A percentile compares a stretch with the other conserved stretches of the same genome.
These are phyloP conservation scores for Dascyllus trimaculatus DNA, from an alignment of 2,113 vertebrate genomes.

Conservation along the genomic window DNA sequence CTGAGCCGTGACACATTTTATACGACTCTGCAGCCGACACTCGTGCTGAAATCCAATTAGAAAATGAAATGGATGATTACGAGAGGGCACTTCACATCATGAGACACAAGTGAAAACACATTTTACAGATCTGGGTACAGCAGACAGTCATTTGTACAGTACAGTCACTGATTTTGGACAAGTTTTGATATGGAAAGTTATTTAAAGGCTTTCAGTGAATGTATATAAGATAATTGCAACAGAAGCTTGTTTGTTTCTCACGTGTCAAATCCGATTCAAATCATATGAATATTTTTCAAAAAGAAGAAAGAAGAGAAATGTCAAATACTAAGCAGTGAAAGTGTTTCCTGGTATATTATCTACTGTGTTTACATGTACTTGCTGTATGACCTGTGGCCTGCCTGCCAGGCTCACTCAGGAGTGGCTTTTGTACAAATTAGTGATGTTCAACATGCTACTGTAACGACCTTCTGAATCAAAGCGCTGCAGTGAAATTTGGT, in stretches of 20 bases:
- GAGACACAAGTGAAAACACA: not conserved
- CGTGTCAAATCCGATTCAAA: slow-evolving; percentile 16
- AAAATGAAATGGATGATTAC: not conserved
- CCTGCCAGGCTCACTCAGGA: accelerated
- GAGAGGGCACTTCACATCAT: slow-evolving; percentile 15
- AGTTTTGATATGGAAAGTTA: slow-evolving; percentile 56
- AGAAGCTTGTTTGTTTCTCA: slow-evolving; percentile 50
- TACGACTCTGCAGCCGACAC: too few relatives aligned
- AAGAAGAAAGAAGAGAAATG: slow-evolving; percentile 22
- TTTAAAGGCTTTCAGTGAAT: slow-evolving; percentile 45
- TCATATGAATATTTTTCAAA: slow-evolving; percentile 73
- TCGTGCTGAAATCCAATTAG: not conserved
- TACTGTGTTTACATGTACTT: slow-evolving; percentile 55
- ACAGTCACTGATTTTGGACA: slow-evolving; percentile 28
- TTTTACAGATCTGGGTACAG: slow-evolving; percentile 38
- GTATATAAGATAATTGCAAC: slow-evolving; percentile 58
- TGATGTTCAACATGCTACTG: slow-evolving; percentile 12
- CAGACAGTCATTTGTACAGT: slow-evolving; percentile 41
- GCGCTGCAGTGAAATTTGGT: slow-evolving; percentile 48
- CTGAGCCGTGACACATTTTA: not conserved
- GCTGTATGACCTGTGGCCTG: not conserved
- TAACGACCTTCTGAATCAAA: slow-evolving; percentile 38
- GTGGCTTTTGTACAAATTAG: slow-evolving; percentile 18
- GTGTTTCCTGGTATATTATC: slow-evolving; percentile 21
- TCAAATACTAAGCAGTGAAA: slow-evolving; percentile 30